A percentile compares a stretch with the other conserved stretches of the same genome.
Evolutionary conservation across 2,113 vertebrate species (phyloP).

Genomic region (Equus przewalskii): DNA sequence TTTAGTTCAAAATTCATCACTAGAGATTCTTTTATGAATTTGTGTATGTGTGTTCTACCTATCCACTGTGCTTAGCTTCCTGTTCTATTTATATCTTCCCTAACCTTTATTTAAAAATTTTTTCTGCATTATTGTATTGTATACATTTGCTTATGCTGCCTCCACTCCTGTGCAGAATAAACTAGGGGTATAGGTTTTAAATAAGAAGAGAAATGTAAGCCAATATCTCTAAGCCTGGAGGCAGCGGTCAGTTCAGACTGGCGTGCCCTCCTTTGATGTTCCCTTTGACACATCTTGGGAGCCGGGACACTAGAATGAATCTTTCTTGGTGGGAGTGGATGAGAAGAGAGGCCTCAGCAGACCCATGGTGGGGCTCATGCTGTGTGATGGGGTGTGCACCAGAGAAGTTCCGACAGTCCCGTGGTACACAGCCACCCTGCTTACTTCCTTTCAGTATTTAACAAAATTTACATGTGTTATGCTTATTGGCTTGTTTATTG

Average conservation of each 20-base stretch:
- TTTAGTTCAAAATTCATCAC: not conserved
- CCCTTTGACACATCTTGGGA: not conserved
- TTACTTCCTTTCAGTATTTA: not conserved
- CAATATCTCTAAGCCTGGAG: not conserved
- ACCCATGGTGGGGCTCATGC: too few species aligned
- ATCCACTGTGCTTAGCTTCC: not conserved
- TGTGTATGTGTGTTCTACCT: not conserved
- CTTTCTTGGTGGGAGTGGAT: not conserved
- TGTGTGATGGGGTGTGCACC: not conserved
- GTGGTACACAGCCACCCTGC: not conserved
- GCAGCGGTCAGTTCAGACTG: not conserved
- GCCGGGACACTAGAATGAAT: not conserved
- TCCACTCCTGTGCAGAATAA: not conserved
- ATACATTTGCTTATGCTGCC: not conserved
- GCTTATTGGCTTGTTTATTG: not conserved
- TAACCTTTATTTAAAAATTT: not conserved
- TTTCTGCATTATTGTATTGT: not conserved
- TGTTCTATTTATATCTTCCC: not conserved
- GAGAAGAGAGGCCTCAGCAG: not conserved
- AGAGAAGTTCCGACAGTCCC: not conserved
- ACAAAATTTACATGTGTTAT: not conserved
- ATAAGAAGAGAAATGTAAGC: not conserved
- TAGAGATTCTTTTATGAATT: not conserved
- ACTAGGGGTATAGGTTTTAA: not conserved
- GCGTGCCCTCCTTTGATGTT: not conserved